These are phyloP conservation scores for Bucco capensis DNA, from an alignment of 2,113 vertebrate species.

Conservation along the genomic window DNA sequence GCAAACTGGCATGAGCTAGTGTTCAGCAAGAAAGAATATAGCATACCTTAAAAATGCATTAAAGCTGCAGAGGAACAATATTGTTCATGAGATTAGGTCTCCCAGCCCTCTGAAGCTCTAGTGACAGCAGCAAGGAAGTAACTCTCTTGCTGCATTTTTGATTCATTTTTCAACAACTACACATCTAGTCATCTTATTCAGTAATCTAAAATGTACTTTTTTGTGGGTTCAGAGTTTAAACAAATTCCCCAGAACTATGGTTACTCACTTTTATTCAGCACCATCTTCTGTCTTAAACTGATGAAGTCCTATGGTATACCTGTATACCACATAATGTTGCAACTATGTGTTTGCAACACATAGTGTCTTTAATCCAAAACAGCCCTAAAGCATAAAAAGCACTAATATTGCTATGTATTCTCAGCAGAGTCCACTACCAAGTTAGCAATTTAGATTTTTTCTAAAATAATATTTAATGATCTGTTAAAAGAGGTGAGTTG, in stretches of 20 bases:
- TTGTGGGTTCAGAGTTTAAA: background rate
- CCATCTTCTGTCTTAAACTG: background rate
- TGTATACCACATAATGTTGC: too few relatives aligned
- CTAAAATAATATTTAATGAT: background rate
- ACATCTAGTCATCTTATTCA: background rate
- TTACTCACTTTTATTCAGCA: background rate
- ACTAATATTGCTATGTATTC: background rate
- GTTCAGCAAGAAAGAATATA: background rate
- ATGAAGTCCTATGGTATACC: background rate
- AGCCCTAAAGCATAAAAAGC: background rate
- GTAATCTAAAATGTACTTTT: background rate
- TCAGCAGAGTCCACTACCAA: background rate
- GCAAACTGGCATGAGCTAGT: background rate
- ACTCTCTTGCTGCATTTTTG: background rate
- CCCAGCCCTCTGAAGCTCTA: background rate
- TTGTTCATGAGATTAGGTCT: background rate
- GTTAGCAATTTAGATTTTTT: background rate
- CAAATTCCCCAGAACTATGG: background rate
- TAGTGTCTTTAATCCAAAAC: background rate
- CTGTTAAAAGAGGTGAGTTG: background rate
- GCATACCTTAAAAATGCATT: background rate
- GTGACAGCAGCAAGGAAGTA: background rate
- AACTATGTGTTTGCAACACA: rapidly evolving
- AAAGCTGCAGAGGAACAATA: background rate
- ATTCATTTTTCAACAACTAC: background rate